Evolutionary conservation across 2,888 invertebrate species (phyloP).

Genomic region (Parelbella ahira): DNA sequence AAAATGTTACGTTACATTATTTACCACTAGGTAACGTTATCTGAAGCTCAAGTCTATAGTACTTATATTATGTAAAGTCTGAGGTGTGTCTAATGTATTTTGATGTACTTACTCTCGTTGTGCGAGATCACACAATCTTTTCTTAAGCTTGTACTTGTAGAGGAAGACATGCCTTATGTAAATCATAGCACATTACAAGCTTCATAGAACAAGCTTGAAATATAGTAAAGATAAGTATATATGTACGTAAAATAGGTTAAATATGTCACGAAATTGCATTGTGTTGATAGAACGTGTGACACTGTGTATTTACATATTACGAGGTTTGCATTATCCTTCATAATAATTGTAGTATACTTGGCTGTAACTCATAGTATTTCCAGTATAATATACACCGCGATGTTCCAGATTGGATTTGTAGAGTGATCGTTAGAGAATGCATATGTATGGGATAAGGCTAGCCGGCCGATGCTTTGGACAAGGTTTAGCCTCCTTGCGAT

Average conservation of each 20-base stretch:
- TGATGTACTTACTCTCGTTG: neutral
- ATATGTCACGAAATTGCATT: neutral
- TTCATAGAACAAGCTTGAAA: conserved; percentile 17
- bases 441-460: too few species aligned
- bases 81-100: conserved; percentile 26
- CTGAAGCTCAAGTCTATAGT: conserved; percentile 67
- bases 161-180: conserved; percentile 19
- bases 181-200: conserved; percentile 10
- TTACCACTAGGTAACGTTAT: conserved; percentile 47
- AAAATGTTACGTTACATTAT: neutral
- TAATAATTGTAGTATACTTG: too few species aligned
- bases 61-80: conserved; percentile 42
- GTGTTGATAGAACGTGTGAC: neutral
- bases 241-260: conserved; percentile 1
- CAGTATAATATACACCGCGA: too few species aligned
- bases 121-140: conserved; percentile 10
- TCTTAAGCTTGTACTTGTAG: conserved; percentile 10
- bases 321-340: too few species aligned
- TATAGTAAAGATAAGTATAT: neutral
- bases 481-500: too few species aligned
- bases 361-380: too few species aligned
- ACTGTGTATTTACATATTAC: neutral
- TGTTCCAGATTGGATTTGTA: too few species aligned
- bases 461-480: too few species aligned
- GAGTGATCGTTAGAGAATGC: too few species aligned